Percentiles rank a stretch among this genome's conserved stretches.
Evolutionary conservation across 1,140 invertebrate species (phyloP).

Genomic region (Diorhabda sublineata): DNA sequence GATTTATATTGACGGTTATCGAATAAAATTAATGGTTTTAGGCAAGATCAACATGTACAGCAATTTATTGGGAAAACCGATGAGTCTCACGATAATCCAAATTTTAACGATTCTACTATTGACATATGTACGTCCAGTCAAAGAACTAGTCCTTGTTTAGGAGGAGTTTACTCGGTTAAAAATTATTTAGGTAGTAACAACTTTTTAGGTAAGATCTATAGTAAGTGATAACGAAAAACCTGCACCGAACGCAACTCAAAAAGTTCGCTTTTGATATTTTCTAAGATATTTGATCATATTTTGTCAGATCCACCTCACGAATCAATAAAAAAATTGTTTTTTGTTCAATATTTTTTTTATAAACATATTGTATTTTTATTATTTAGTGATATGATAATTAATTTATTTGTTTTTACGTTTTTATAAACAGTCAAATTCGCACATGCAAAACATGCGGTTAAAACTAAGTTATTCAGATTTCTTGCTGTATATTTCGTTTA

Average conservation of each 20-base stretch:
- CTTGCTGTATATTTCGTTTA: neutral
- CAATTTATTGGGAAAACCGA: neutral
- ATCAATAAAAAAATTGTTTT: too few relatives aligned
- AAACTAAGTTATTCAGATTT: neutral
- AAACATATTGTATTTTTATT: neutral
- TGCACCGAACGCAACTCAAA: neutral
- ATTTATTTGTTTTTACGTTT: neutral
- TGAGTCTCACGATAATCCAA: conserved; percentile 4
- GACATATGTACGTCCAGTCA: neutral
- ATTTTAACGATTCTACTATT: neutral
- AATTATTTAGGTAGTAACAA: conserved; percentile 3
- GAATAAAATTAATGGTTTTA: neutral
- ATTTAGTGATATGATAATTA: neutral
- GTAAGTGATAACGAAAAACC: neutral
- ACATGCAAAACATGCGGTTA: neutral
- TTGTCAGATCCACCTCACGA: neutral
- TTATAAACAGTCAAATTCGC: neutral
- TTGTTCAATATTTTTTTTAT: too few relatives aligned
- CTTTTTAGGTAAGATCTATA: conserved; percentile 1
- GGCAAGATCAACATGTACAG: neutral
- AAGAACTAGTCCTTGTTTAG: neutral
- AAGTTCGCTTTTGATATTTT: neutral
- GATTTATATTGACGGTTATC: neutral
- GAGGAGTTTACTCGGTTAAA: neutral
- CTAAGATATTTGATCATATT: neutral